These are phyloP conservation scores for Synergus itoensis DNA, from an alignment of 2,888 invertebrate genomes.

Conservation along the genomic window DNA sequence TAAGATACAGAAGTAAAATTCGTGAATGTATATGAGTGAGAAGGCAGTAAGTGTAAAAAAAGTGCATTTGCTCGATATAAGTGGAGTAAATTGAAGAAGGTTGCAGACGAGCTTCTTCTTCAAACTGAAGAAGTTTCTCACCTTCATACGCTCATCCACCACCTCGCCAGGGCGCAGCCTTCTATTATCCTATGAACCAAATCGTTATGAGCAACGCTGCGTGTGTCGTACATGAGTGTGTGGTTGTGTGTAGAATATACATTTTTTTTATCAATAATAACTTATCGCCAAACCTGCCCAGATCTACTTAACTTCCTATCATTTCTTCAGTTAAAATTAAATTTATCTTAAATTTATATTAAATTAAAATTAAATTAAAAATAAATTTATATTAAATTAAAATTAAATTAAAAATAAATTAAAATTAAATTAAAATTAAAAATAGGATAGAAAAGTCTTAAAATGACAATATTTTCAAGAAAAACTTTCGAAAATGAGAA, in stretches of 20 bases:
- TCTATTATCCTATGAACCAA: slow-evolving; percentile 87
- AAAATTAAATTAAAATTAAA: not conserved
- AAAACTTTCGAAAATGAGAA: not conserved
- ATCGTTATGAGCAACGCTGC: slow-evolving; percentile 71
- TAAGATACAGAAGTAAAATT: slow-evolving; percentile 19
- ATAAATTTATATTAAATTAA: not conserved
- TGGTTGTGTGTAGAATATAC: slow-evolving; percentile 24
- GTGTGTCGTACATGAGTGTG: slow-evolving; percentile 47
- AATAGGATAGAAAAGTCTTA: not conserved
- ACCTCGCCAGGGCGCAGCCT: slow-evolving; percentile 97
- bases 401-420: too few relatives aligned
- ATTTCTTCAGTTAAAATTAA: not conserved
- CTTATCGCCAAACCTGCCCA: not conserved
- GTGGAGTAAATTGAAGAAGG: slow-evolving; percentile 63
- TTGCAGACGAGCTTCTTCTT: slow-evolving; percentile 67
- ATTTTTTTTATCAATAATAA: slow-evolving; percentile 13
- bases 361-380: not conserved
- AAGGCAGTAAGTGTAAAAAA: slow-evolving; percentile 46
- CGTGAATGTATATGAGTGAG: slow-evolving; percentile 42
- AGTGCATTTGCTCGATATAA: slow-evolving; percentile 64
- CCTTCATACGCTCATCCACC: slow-evolving; percentile 93
- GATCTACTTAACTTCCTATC: not conserved
- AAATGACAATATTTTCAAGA: not conserved
- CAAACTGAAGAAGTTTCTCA: slow-evolving; percentile 76
- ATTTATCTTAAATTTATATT: too few relatives aligned